Conservation (phyloP, 2,888 invertebrate species). For the Steinernema hermaphroditum region DNA sequence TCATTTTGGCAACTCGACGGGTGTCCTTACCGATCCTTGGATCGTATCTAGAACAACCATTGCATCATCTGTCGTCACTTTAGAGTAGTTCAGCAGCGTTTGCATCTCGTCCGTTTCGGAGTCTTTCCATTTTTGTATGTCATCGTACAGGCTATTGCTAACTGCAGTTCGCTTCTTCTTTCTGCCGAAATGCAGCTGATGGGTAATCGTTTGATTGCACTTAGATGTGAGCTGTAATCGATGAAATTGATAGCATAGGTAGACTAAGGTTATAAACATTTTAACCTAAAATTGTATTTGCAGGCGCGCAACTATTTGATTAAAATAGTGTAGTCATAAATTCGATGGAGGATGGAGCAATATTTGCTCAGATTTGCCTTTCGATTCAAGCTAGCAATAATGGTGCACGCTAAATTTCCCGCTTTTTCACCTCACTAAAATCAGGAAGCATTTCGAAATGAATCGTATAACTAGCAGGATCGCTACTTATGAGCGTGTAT, state of each 20-base stretch:
- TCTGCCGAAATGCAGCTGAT: not conserved
- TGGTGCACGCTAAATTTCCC: too few species aligned
- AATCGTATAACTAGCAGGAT: too few species aligned
- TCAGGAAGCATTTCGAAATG: too few species aligned
- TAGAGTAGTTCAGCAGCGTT: not conserved
- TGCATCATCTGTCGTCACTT: not conserved
- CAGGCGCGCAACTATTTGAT: too few species aligned
- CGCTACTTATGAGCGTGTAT: not conserved
- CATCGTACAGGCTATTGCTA: not conserved
- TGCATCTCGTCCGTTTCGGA: not conserved
- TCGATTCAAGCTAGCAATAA: too few species aligned
- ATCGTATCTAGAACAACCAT: not conserved
- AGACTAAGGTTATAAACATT: too few species aligned
- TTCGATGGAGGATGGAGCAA: too few species aligned
- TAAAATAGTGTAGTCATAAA: too few species aligned
- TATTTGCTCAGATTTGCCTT: too few species aligned
- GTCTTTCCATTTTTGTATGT: not conserved
- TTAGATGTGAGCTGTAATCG: not conserved
- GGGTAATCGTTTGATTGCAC: not conserved
- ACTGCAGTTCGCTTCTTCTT: not conserved
- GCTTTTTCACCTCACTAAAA: too few species aligned
- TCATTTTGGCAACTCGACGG: not conserved
- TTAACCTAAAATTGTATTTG: too few species aligned
- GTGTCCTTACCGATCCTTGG: not conserved
- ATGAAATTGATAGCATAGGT: too few species aligned